Percentiles rank a stretch among this genome's conserved stretches.
Evolutionary conservation across 2,888 invertebrate species (phyloP).

Genomic region (Diogma glabrata): DNA sequence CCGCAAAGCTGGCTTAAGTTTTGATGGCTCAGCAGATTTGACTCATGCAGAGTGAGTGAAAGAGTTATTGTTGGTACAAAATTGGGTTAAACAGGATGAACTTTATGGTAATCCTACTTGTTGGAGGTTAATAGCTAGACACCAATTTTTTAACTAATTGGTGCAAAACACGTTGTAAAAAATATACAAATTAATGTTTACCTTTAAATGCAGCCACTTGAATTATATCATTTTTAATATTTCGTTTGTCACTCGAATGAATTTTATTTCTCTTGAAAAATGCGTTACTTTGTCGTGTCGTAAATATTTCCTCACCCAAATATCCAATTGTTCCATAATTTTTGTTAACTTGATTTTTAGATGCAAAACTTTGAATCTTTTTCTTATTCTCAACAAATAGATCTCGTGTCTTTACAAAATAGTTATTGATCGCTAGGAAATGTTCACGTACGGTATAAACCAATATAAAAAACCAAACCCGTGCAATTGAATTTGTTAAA

Average conservation of each 20-base stretch:
- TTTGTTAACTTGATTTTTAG: background rate
- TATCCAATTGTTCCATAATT: slow-evolving; percentile 15
- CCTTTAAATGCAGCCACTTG: slow-evolving; percentile 15
- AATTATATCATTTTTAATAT: slow-evolving; percentile 10
- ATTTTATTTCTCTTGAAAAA: slow-evolving; percentile 4
- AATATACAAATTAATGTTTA: background rate
- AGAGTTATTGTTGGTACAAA: no score
- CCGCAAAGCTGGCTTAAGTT: no score
- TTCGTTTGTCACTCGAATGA: background rate
- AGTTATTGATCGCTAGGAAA: slow-evolving; percentile 28
- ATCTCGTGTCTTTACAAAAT: slow-evolving; percentile 11
- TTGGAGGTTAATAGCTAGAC: no score
- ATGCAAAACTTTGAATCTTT: background rate
- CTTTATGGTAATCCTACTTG: no score
- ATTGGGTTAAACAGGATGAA: no score
- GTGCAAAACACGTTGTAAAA: no score
- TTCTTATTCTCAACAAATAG: slow-evolving; percentile 5
- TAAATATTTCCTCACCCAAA: slow-evolving; percentile 19
- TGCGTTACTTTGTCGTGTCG: background rate
- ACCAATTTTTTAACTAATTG: no score
- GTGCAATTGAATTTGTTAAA: slow-evolving; percentile 31
- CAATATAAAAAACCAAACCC: slow-evolving; percentile 34
- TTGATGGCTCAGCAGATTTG: no score
- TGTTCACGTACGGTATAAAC: slow-evolving; percentile 30
- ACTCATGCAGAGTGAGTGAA: no score